These are phyloP conservation scores for Hyposmocoma kahamanoa DNA, from an alignment of 1,140 invertebrate species.

Conservation along the genomic window DNA sequence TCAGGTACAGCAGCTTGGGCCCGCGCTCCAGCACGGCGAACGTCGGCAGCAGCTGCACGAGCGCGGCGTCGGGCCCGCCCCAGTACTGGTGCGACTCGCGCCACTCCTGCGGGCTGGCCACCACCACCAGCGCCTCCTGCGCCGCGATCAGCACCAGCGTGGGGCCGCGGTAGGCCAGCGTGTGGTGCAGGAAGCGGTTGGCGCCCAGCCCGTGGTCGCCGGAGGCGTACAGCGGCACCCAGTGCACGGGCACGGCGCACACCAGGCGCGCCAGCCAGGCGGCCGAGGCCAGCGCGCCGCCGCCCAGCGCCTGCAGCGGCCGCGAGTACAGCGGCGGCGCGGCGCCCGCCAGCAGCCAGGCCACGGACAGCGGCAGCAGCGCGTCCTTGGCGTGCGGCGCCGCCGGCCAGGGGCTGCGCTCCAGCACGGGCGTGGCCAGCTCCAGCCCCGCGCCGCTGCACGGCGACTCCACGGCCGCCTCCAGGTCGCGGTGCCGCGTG, in stretches of 20 bases:
- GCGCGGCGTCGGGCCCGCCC: conserved; percentile 84
- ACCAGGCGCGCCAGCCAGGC: conserved; percentile 78
- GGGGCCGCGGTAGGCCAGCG: conserved; percentile 87
- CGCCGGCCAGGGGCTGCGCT: conserved; percentile 44
- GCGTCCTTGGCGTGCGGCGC: conserved; percentile 34
- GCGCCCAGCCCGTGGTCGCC: conserved; percentile 88
- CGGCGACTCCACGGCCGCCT: conserved; percentile 61
- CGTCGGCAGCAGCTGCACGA: conserved; percentile 87
- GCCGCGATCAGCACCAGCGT: conserved; percentile 81
- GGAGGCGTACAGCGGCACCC: conserved; percentile 89
- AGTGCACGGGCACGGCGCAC: conserved; percentile 82
- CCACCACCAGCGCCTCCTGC: conserved; percentile 82
- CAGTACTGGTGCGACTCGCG: conserved; percentile 89
- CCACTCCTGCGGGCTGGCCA: conserved; percentile 88
- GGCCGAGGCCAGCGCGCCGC: conserved; percentile 63
- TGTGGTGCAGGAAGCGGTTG: conserved; percentile 92
- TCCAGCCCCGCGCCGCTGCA: conserved; percentile 76
- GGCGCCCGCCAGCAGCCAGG: conserved; percentile 86
- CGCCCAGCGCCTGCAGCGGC: conserved; percentile 46
- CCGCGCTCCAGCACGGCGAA: conserved; percentile 80
- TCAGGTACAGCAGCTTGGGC: conserved; percentile 87
- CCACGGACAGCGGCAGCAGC: conserved; percentile 80
- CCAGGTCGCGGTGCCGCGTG: conserved; percentile 82
- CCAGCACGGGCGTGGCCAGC: conserved; percentile 84
- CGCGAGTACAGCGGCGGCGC: conserved; percentile 82